Conservation (phyloP, 2,888 invertebrate species). For the Sicus ferrugineus region DNA sequence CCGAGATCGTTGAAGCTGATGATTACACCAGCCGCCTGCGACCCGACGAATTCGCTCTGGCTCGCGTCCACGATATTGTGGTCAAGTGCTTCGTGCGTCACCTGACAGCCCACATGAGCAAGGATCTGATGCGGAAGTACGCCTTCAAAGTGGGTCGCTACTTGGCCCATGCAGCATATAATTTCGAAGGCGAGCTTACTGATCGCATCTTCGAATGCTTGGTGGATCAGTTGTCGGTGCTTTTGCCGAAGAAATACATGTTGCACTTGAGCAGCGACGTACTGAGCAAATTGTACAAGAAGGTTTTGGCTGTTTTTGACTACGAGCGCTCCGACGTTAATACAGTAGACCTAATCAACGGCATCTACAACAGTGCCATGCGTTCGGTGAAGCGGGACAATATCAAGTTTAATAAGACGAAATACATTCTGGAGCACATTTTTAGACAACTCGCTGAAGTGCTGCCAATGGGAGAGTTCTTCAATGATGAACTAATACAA, state of each 20-base stretch:
- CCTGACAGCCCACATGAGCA: constrained; percentile 49
- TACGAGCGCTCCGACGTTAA: constrained; percentile 57
- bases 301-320: constrained; percentile 56
- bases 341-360: constrained; percentile 54
- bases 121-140: constrained; percentile 55
- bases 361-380: constrained; percentile 55
- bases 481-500: constrained; percentile 49
- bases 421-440: constrained; percentile 52
- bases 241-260: constrained; percentile 60
- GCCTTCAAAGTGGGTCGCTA: constrained; percentile 56
- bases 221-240: constrained; percentile 54
- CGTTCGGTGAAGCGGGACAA: constrained; percentile 45
- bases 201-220: constrained; percentile 58
- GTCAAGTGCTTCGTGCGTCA: constrained; percentile 54
- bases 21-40: constrained; percentile 52
- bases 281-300: constrained; percentile 54
- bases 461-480: constrained; percentile 56
- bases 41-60: constrained; percentile 56
- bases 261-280: constrained; percentile 53
- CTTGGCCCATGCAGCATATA: constrained; percentile 59
- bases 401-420: constrained; percentile 52
- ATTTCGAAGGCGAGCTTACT: constrained; percentile 55
- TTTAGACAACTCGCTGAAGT: constrained; percentile 56
- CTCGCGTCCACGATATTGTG: constrained; percentile 58
- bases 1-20: constrained; percentile 52